Base-by-base conservation (phyloP, 2,113 vertebrate genomes). In the Junco hyemalis region DNA sequence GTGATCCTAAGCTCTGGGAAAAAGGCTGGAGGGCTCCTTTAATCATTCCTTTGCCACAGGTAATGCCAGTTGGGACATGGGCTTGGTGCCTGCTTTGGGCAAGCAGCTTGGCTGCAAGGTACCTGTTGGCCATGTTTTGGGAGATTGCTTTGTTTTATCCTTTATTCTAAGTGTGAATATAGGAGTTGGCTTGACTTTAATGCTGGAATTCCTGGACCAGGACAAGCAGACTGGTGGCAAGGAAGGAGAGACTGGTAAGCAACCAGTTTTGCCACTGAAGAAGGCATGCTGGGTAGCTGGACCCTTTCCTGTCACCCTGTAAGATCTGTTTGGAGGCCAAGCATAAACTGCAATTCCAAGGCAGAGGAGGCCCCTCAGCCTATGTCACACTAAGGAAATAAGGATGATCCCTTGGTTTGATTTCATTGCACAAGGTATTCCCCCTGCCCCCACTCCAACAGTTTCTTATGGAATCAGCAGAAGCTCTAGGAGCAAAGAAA, bases 31-130 rank as follows among this genome's bases (percentile, higher is more conserved):
- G 69, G 93, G 90, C 48, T 88, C 69, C 72, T 95, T 90, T 66
- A 92, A 33, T 78, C 88, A 88, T 88, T 71, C 73, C 60, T 88
- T 90, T 61, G 86, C 93, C 94, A 94, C 69, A 86, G 60, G 88
- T 92, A 82, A 88, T 84, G 56, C 79, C 65, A 81, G 84, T 21
- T 86, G 45, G 65, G 42, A 81, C 68, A 71, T 0, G 2, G 82
- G 69, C 53, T 86, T 12, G 45, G 36, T 54, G 80, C 61, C 44
- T 5, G 36, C 42, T 87, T 54, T 81, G 70, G 54, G 72, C 56
- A 44, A 71, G 59, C 0, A 0, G 51, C 23, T 61, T 78, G 69
- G 68, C 54, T 68, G 40, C 2, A 0, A 59, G 54, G 40, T 84
- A 90, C 79, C 86, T 72, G 69, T 36, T 92, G 88, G 77, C 81